Conservation (phyloP, 2,888 invertebrate species). For the Neuroscelio doddi region DNA sequence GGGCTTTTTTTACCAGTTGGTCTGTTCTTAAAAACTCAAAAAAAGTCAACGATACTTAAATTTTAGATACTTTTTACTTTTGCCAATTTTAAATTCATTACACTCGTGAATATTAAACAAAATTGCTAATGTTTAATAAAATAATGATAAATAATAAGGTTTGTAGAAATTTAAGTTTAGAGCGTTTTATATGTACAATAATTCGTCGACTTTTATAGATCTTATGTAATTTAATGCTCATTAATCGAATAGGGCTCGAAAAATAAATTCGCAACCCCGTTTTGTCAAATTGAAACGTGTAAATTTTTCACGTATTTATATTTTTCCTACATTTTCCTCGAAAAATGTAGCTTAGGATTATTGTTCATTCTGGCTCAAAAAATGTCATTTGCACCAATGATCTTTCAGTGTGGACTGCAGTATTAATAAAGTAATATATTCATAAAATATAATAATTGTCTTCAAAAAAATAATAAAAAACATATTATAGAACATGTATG, state of each 20-base stretch:
- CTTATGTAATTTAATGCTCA: not conserved
- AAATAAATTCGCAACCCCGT: not conserved
- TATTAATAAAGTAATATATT: too few species aligned
- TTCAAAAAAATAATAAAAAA: too few species aligned
- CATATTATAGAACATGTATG: too few species aligned
- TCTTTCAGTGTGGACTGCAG: too few species aligned
- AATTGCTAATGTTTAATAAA: not conserved
- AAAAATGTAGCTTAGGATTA: too few species aligned
- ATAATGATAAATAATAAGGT: not conserved
- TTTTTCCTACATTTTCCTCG: too few species aligned
- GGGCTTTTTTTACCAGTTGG: conserved; percentile 8
- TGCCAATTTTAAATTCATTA: not conserved
- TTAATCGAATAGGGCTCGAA: not conserved
- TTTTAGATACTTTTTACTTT: not conserved
- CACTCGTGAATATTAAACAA: too few species aligned
- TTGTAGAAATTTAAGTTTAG: not conserved
- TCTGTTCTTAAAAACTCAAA: conserved; percentile 1
- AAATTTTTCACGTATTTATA: not conserved
- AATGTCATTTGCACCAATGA: too few species aligned
- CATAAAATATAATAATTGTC: too few species aligned
- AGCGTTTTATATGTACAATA: not conserved
- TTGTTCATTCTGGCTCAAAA: too few species aligned
- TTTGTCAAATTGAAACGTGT: not conserved
- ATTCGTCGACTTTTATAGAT: not conserved
- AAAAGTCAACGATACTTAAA: not conserved